Evolutionary conservation across 2,888 invertebrate genomes (phyloP).

Genomic region (Chelonus formosanus): DNA sequence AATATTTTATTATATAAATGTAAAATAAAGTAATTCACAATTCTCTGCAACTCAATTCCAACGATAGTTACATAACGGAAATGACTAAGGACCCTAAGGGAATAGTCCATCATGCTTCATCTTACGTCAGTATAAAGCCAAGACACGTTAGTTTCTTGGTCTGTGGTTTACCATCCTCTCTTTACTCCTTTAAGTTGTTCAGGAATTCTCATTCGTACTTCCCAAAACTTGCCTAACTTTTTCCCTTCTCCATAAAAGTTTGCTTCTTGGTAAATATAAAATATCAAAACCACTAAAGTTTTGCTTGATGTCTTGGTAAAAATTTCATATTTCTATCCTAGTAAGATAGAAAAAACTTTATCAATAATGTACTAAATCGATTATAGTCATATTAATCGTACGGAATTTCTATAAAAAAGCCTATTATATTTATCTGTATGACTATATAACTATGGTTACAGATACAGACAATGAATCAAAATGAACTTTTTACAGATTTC

Average conservation of each 20-base stretch:
- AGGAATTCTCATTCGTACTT: constrained; percentile 36
- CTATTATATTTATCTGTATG: too few relatives aligned
- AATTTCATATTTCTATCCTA: constrained; percentile 21
- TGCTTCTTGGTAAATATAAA: constrained; percentile 29
- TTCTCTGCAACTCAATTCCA: constrained; percentile 53
- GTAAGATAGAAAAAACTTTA: constrained; percentile 6
- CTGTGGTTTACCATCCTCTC: constrained; percentile 7
- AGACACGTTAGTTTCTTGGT: constrained; percentile 4
- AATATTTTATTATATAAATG: not conserved
- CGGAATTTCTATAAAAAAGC: not conserved
- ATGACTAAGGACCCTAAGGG: constrained; percentile 37
- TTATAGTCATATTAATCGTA: too few relatives aligned
- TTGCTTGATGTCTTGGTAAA: constrained; percentile 11
- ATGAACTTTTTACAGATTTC: constrained; percentile 6
- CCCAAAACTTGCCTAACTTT: constrained; percentile 15
- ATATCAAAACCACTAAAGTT: constrained; percentile 30
- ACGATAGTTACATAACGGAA: constrained; percentile 47
- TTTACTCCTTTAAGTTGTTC: constrained; percentile 12
- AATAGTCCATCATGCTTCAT: constrained; percentile 32
- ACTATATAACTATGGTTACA: too few relatives aligned
- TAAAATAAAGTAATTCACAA: constrained; percentile 52
- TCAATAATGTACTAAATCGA: too few relatives aligned
- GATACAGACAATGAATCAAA: not conserved
- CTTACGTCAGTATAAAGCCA: constrained; percentile 25
- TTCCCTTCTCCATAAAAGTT: constrained; percentile 20